These are phyloP conservation scores for Tadarida brasiliensis DNA, from an alignment of 2,797 vertebrate species.

Conservation along the genomic window DNA sequence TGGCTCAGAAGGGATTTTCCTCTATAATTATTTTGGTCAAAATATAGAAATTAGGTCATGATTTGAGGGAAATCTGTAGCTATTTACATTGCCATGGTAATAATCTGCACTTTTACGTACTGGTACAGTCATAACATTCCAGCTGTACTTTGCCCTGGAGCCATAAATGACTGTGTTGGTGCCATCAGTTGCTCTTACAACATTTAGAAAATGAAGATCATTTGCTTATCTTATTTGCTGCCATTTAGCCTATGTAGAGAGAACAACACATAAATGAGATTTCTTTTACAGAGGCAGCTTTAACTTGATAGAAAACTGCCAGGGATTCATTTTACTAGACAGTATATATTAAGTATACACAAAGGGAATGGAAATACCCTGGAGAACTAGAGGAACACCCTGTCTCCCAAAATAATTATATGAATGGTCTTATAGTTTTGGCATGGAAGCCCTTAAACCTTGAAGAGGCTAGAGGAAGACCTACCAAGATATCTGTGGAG, in stretches of 20 bases:
- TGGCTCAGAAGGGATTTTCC: neutral
- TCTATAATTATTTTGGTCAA: conserved; percentile 41
- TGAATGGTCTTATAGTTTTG: neutral
- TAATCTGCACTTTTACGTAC: neutral
- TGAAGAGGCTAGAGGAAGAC: neutral
- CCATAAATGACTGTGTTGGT: neutral
- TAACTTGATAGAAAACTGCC: conserved; percentile 28
- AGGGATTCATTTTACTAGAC: neutral
- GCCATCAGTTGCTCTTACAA: neutral
- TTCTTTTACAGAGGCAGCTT: conserved; percentile 54
- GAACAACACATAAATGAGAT: conserved; percentile 45
- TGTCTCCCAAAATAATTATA: neutral
- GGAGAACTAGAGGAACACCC: neutral
- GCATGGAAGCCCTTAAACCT: neutral
- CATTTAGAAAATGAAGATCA: conserved; percentile 51
- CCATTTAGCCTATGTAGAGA: neutral
- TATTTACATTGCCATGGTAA: neutral
- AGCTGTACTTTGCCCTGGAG: conserved; percentile 17
- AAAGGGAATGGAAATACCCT: neutral
- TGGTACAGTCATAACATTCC: neutral
- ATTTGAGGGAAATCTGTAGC: neutral
- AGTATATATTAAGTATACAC: neutral
- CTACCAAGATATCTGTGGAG: neutral
- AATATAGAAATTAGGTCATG: neutral
- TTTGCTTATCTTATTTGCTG: conserved; percentile 64